Evolutionary conservation across 2,888 invertebrate genomes (phyloP).

Genomic region (Dynastes tityus): DNA sequence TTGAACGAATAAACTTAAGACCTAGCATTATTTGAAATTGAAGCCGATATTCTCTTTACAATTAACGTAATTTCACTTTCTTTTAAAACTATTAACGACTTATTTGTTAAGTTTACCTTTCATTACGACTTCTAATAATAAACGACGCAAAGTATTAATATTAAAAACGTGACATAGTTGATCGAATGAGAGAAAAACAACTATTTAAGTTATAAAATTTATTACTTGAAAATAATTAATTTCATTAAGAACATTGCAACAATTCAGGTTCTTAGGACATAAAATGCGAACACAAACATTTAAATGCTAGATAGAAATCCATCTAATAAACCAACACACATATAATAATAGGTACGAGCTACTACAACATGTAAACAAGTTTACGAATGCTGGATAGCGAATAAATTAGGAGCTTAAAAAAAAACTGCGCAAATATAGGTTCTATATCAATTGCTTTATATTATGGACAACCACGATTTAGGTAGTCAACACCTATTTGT

Average conservation of each 20-base stretch:
- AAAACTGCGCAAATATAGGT: slow-evolving; percentile 14
- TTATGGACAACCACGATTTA: slow-evolving; percentile 1
- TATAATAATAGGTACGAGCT: too few relatives aligned
- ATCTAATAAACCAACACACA: too few relatives aligned
- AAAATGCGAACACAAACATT: neutral
- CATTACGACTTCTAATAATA: neutral
- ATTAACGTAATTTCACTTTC: neutral
- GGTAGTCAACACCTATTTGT: neutral
- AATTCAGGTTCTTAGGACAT: neutral
- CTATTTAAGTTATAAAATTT: too few relatives aligned
- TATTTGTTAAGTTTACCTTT: neutral
- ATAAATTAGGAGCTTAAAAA: slow-evolving; percentile 3
- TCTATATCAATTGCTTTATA: slow-evolving; percentile 3
- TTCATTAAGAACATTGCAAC: too few relatives aligned
- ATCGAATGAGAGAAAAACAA: neutral
- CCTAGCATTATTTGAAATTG: neutral
- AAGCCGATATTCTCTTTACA: neutral
- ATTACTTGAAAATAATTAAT: too few relatives aligned
- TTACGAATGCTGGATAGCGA: too few relatives aligned
- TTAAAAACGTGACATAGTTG: neutral
- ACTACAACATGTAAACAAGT: too few relatives aligned
- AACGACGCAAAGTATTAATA: neutral
- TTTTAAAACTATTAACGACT: neutral
- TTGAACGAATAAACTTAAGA: slow-evolving; percentile 11
- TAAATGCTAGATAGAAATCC: too few relatives aligned